Evolutionary conservation across 2,797 vertebrate species (phyloP).

Genomic region (Karalla daura): DNA sequence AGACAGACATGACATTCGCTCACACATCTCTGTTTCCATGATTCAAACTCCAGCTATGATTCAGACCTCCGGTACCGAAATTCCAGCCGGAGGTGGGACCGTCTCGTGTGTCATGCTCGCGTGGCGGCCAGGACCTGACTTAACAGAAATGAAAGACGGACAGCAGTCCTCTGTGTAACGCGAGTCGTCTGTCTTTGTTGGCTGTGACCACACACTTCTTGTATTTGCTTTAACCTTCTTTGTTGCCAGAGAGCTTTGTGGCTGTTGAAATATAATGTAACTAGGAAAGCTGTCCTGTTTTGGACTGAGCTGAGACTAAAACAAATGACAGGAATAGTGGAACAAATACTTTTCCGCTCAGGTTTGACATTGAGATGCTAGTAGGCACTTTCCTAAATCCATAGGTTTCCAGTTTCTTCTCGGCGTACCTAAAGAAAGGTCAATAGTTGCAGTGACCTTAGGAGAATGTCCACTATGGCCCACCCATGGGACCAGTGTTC

Average conservation of each 20-base stretch:
- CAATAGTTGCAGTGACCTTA: slow-evolving; percentile 65
- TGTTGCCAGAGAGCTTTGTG: neutral
- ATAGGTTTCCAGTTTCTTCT: slow-evolving; percentile 69
- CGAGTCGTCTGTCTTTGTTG: slow-evolving; percentile 39
- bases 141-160: slow-evolving; percentile 50
- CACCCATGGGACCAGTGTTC: slow-evolving; percentile 27
- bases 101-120: slow-evolving; percentile 40
- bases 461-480: slow-evolving; percentile 46
- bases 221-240: slow-evolving; percentile 19
- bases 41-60: slow-evolving; percentile 62
- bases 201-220: neutral
- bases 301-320: slow-evolving; percentile 1
- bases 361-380: slow-evolving; percentile 34
- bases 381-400: slow-evolving; percentile 39
- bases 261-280: neutral
- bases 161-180: slow-evolving; percentile 28
- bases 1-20: slow-evolving; percentile 1
- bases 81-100: slow-evolving; percentile 11
- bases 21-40: slow-evolving; percentile 51
- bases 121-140: slow-evolving; percentile 42
- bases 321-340: slow-evolving; percentile 20
- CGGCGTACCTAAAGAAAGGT: slow-evolving; percentile 63
- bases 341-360: neutral
- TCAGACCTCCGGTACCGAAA: slow-evolving; percentile 19
- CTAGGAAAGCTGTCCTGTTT: slow-evolving; percentile 2